A percentile compares a stretch with the other conserved stretches of the same genome.
These are phyloP conservation scores for Papilio dardanus DNA, from an alignment of 1,140 invertebrate species.

Conservation along the genomic window DNA sequence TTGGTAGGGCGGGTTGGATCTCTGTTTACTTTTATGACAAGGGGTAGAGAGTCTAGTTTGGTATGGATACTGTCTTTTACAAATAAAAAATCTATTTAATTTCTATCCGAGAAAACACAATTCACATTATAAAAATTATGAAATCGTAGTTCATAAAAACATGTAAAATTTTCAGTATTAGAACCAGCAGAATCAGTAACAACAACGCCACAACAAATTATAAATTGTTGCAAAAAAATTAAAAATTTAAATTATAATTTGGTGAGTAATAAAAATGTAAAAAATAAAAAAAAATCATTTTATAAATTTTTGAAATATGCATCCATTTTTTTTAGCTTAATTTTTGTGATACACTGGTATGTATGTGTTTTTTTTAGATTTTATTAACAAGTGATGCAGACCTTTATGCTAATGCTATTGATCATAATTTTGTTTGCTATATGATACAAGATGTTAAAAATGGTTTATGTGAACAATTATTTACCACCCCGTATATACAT, in stretches of 20 bases:
- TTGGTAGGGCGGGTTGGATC: no score
- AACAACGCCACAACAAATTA: neutral
- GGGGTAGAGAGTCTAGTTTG: no score
- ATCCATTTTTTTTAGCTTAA: no score
- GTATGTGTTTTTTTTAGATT: conserved; percentile 50
- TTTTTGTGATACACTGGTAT: no score
- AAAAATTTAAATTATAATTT: conserved; percentile 22
- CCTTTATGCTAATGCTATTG: conserved; percentile 41
- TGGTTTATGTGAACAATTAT: neutral
- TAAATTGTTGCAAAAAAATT: conserved; percentile 9
- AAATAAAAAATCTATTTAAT: no score
- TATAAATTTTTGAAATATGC: no score
- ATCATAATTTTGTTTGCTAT: conserved; percentile 39
- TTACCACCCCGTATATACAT: neutral
- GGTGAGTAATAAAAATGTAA: conserved; percentile 39
- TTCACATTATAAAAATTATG: no score
- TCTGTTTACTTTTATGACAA: no score
- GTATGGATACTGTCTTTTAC: no score
- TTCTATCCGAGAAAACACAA: no score
- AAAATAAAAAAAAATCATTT: no score
- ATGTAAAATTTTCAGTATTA: conserved; percentile 5
- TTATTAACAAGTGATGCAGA: conserved; percentile 50
- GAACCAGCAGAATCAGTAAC: neutral
- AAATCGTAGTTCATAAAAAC: neutral
- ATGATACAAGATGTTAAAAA: conserved; percentile 45